phyloP scores from a whole-genome alignment of 2,113 vertebrate genomes.

The Cephalopterus ornatus region DNA sequence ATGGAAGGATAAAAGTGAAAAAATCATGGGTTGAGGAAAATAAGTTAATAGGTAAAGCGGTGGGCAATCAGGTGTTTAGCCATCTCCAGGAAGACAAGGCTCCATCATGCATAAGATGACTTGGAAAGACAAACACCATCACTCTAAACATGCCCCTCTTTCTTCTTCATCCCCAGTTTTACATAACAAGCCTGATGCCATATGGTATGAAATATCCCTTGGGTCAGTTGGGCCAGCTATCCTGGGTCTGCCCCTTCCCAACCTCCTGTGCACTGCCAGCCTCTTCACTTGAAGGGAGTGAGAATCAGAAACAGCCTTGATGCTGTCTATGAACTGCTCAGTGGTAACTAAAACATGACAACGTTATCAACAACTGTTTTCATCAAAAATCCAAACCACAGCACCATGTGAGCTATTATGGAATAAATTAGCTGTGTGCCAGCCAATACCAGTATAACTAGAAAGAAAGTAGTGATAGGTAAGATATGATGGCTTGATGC shows the following conservation, averaged over 20 bases:
- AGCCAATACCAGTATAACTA: neutral
- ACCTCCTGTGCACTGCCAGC: fast-evolving
- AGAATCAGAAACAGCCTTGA: neutral
- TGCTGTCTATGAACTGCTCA: neutral
- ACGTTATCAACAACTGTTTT: neutral
- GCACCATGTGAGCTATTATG: fast-evolving
- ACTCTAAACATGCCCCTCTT: neutral
- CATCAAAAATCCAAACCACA: neutral
- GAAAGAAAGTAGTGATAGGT: neutral
- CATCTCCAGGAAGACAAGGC: fast-evolving
- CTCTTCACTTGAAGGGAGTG: neutral
- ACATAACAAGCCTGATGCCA: neutral
- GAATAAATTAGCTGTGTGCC: neutral
- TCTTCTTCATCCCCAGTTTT: neutral
- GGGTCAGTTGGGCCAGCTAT: neutral
- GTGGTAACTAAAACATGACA: neutral
- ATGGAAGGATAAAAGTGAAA: neutral
- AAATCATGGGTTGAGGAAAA: neutral
- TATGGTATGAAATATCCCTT: neutral
- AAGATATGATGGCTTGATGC: fast-evolving
- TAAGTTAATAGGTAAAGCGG: neutral
- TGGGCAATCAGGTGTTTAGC: fast-evolving
- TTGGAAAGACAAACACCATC: neutral
- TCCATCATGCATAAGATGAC: fast-evolving
- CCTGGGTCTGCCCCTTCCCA: neutral